Percentiles rank a stretch among this genome's conserved stretches.
Conservation (phyloP, 2,888 invertebrate species). For the Diadromus collaris region DNA sequence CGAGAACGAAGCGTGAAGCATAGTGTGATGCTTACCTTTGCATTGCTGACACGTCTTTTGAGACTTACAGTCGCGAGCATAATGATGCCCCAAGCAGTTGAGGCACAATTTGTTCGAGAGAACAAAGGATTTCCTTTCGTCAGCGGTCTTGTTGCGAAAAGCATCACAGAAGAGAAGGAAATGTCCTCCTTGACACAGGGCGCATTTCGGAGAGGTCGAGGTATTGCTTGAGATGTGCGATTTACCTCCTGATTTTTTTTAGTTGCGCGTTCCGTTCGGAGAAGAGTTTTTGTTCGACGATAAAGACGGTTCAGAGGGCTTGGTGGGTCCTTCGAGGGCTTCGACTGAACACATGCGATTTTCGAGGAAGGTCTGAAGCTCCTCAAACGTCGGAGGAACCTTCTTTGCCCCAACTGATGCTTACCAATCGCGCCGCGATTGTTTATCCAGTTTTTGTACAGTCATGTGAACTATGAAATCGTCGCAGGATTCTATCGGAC, state of each 20-base stretch:
- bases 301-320: no score
- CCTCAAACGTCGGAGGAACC: conserved; percentile 40
- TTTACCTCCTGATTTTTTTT: conserved; percentile 2
- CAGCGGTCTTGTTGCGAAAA: background rate
- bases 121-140: background rate
- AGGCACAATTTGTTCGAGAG: background rate
- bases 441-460: conserved; percentile 58
- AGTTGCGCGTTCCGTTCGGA: background rate
- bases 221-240: background rate
- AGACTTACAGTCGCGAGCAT: background rate
- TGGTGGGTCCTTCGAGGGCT: conserved; percentile 19
- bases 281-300: background rate
- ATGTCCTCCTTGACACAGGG: conserved; percentile 15
- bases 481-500: conserved; percentile 60
- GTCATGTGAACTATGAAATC: conserved; percentile 60
- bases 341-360: conserved; percentile 29
- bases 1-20: background rate
- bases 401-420: conserved; percentile 38
- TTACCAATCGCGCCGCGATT: conserved; percentile 63
- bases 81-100: conserved; percentile 8
- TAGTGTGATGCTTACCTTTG: background rate
- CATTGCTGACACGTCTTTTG: background rate
- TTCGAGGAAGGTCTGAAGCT: conserved; percentile 32
- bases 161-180: conserved; percentile 11
- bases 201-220: background rate